Evolutionary conservation across 2,888 invertebrate genomes (phyloP), one percentile per base, ranked within the genome.

Genomic region (Athripsodes cinereus): DNA sequence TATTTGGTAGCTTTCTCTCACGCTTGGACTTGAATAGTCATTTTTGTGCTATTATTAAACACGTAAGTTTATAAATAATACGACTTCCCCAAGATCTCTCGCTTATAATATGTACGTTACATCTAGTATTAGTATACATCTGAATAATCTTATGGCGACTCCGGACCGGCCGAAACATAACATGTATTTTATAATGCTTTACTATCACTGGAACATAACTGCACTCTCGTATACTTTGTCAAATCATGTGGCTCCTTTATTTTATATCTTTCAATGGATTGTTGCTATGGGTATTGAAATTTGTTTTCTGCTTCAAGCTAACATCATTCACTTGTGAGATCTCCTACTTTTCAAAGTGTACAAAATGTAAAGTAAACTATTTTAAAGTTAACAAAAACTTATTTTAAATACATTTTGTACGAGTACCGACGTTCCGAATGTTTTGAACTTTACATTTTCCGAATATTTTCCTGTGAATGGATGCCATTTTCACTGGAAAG

Each of bases 1-100:
- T 78, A 78, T 78, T 78, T 77, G 76, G 75, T 74, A 74, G 73
- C 76, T 76, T 79, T 78, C 78, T 76, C 77, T 76, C 77, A 76
- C 76, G 77, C 78, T 75, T 76, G 74, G 76, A 75, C 76, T 74
- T 75, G 77, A 76, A 76, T 76, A 76, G 75, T 76, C 76, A 73
- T 76, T 76, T 76, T 76, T 75, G 74, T 70, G 74, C 77, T 78
- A 78, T 74, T 76, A 77, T 75, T 78, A 76, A 75, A 74, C 70
- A 72, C 73, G 76, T 75, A 77, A 77, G 76, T 78, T 75, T 77
- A 76, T 76, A 77, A 78, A 78, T 78, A 77, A 76, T 77, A 74
- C 74, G 73, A 71, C 74, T 71, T 74, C 74, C 69, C 52, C 35
- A 75, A 73, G 73, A 73, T 73, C 73, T 70, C 72, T 53, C 68